phyloP scores from a whole-genome alignment of 2,888 invertebrate genomes.

The Agrochola lychnidis region DNA sequence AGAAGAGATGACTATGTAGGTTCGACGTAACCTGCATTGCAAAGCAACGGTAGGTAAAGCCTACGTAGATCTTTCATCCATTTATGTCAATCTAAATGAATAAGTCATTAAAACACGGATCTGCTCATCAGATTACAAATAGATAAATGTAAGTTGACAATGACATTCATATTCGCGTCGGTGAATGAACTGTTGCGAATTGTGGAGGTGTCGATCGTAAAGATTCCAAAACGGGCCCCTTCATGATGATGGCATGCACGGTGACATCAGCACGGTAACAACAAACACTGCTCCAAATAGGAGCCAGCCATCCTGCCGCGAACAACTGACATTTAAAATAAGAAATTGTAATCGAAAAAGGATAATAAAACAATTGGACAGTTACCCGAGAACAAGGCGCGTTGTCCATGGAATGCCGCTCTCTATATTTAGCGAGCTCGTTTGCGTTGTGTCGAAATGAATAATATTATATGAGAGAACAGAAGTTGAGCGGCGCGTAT shows the following conservation, averaged over 20 bases:
- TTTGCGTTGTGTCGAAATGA: constrained; percentile 85
- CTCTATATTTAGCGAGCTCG: constrained; percentile 87
- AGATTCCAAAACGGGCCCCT: constrained; percentile 86
- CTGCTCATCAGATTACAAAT: constrained; percentile 71
- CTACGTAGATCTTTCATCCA: constrained; percentile 39
- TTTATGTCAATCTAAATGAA: constrained; percentile 50
- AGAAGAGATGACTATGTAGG: not conserved
- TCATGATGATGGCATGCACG: constrained; percentile 80
- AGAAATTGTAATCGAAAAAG: constrained; percentile 81
- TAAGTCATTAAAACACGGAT: constrained; percentile 67
- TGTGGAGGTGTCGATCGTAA: constrained; percentile 89
- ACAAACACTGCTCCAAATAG: constrained; percentile 80
- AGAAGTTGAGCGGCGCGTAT: constrained; percentile 86
- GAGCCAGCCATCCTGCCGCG: constrained; percentile 65
- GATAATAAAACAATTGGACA: constrained; percentile 83
- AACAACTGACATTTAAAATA: constrained; percentile 81
- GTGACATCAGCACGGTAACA: constrained; percentile 85
- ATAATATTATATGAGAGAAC: constrained; percentile 86
- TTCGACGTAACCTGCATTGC: not conserved
- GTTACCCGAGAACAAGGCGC: constrained; percentile 80
- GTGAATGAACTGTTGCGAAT: constrained; percentile 87
- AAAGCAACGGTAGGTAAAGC: constrained; percentile 41
- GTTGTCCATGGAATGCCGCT: constrained; percentile 83
- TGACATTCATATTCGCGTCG: constrained; percentile 81
- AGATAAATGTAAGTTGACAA: constrained; percentile 81